Evolutionary conservation across 2,113 vertebrate species (phyloP), one percentile per base, ranked within the genome.

Genomic region (Onychorhynchus coronatus): DNA sequence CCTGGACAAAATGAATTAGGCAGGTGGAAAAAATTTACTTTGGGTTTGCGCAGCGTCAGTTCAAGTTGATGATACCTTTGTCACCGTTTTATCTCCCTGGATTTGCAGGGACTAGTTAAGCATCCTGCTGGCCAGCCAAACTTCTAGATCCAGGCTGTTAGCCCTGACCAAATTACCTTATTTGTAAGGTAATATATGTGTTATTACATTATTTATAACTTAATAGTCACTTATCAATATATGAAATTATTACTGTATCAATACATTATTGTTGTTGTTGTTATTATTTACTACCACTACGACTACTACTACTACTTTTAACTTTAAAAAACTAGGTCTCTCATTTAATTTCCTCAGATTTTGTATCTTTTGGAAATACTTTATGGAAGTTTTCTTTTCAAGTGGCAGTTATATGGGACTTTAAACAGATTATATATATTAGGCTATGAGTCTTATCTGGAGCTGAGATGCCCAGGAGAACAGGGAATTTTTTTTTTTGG

Each of bases 381-480:
- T 95, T 72, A 63, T 28, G 42, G 67, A 78, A 82, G 18, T 28
- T 80, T 68, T 93, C 30, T 73, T 70, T 68, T 83, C 8, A 78
- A 91, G 77, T 85, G 73, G 65, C 55, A 85, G 59, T 47, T 89
- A 74, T 78, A 20, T 56, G 76, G 67, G 55, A 66, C 80, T 78
- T 85, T 35, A 83, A 55, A 14, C 25, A 55, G 15, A 91, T 41
- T 8, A 91, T 93, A 14, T 72, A 58, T 72, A 53, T 71, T 58
- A 44, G 67, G 27, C 63, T 91, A 16, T 77, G 44, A 53, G 37
- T 94, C 81, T 91, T 92, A 88, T 65, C 73, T 76, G 49, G 42
- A 89, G 52, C 65, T 42, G 71, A 94, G 88, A 92, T 78, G 62
- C 79, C 73, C 70, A 49, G 81, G 88, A 94, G 80, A 85, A 77